Evolutionary conservation across 2,797 vertebrate species (phyloP), one percentile per base, ranked within the genome.

Genomic region (Tapirus indicus): DNA sequence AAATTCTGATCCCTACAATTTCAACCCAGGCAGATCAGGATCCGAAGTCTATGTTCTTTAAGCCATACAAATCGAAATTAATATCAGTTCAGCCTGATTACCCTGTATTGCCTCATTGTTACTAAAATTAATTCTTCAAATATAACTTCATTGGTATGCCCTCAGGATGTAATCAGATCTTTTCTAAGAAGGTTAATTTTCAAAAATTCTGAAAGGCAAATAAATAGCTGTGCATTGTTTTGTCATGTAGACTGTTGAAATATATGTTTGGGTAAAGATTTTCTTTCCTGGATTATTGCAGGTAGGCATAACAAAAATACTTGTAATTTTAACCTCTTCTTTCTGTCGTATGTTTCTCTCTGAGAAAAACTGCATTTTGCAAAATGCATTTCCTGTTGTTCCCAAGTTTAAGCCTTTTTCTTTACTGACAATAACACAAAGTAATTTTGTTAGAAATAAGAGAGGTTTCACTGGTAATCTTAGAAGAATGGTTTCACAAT

Each of bases 401-500:
- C 54, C 38, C 35, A 72, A 49, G 35, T 32, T 60, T 93, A 94
- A 84, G 13, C 18, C 4, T 94, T 86, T 47, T 94, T 49, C 32
- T 64, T 71, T 68, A 47, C 12, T 88, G 38, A 2, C 14, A 80
- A 72, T 80, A 92, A 35, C 13, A 58, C 49, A 87, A 94, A 54
- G 14, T 96, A 49, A 66, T 94, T 96, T 77, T 92, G 7, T 47
- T 77, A 93, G 68, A 88, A 96, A 88, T 84, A 88, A 69, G 79
- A 69, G 25, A 68, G 5, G 1, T 77, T 96, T 88, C 88, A 80
- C 35, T 74, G 21, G 20, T 58, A 92, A 91, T 95, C 58, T 91
- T 96, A 84, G 23, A 79, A 84, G 68, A 94, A 87, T 80, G n/a
- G 25, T 56, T 85, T 82, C 27, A 80, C 2, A 23, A 41, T 87